Evolutionary conservation across 2,113 vertebrate species (phyloP).

Genomic region (Isichthys henryi): DNA sequence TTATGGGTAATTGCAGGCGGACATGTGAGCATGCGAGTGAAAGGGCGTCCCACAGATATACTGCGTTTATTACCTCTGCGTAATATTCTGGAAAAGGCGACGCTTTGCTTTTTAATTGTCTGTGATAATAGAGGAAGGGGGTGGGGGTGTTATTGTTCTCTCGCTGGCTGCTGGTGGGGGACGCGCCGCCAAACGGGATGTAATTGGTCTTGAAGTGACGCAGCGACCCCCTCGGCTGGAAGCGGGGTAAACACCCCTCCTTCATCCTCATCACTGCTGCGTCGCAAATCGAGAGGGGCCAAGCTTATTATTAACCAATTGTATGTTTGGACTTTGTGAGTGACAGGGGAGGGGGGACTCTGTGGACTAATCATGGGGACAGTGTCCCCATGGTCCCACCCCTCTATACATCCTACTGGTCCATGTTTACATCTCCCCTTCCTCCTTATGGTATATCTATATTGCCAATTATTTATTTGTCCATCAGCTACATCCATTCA

Average conservation of each 20-base stretch:
- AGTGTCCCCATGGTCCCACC: neutral
- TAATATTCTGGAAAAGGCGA: neutral
- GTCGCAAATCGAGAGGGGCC: neutral
- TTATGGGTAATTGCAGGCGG: neutral
- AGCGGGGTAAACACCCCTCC: neutral
- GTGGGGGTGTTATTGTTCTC: neutral
- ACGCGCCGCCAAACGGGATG: neutral
- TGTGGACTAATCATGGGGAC: neutral
- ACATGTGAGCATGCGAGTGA: neutral
- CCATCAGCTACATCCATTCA: neutral
- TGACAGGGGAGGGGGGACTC: neutral
- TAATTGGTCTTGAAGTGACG: conserved; percentile 11
- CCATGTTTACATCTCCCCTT: neutral
- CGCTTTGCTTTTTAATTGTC: conserved; percentile 16
- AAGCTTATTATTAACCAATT: neutral
- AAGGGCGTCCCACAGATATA: neutral
- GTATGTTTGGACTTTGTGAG: neutral
- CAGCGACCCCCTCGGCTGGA: neutral
- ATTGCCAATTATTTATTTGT: neutral
- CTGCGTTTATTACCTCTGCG: neutral
- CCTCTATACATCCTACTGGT: neutral
- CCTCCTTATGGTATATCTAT: neutral
- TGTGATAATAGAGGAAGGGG: neutral
- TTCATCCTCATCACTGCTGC: neutral
- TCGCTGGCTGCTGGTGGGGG: neutral